Evolutionary conservation across 2,888 invertebrate genomes (phyloP).

Genomic region (Scaptomyza caliginosa): DNA sequence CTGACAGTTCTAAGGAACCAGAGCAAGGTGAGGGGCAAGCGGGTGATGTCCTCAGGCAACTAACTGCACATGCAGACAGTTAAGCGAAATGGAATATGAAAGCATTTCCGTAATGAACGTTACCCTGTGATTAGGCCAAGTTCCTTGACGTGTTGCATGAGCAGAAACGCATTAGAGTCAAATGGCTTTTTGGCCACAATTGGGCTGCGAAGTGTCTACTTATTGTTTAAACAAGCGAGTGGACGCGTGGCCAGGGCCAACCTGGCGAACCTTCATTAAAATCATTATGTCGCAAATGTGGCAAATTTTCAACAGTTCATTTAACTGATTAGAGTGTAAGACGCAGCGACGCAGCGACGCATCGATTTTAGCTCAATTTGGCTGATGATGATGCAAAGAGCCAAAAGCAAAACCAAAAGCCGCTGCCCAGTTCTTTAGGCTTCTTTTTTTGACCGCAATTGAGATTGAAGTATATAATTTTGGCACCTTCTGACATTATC

Average conservation of each 20-base stretch:
- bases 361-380: conserved; percentile 55
- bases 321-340: conserved; percentile 74
- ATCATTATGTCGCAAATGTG: conserved; percentile 67
- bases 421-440: conserved; percentile 43
- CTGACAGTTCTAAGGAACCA: background rate
- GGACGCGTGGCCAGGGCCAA: conserved; percentile 50
- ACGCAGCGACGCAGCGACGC: conserved; percentile 27
- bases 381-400: conserved; percentile 59
- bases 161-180: conserved; percentile 72
- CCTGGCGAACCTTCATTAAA: conserved; percentile 44
- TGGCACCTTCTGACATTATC: conserved; percentile 53
- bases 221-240: conserved; percentile 72
- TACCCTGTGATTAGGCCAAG: conserved; percentile 34
- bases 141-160: conserved; percentile 60
- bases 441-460: conserved; percentile 35
- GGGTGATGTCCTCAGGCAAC: conserved; percentile 17
- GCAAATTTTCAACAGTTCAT: conserved; percentile 80
- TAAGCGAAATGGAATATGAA: background rate
- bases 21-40: conserved; percentile 33
- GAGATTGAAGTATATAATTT: conserved; percentile 54
- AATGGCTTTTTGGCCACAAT: conserved; percentile 44
- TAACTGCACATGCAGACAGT: conserved; percentile 37
- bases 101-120: conserved; percentile 17
- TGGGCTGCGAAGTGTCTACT: conserved; percentile 15
- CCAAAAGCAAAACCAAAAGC: conserved; percentile 3